Evolutionary conservation across 2,888 invertebrate genomes (phyloP), one percentile per base, ranked within the genome.

Genomic region (Drosophila diplacantha): DNA sequence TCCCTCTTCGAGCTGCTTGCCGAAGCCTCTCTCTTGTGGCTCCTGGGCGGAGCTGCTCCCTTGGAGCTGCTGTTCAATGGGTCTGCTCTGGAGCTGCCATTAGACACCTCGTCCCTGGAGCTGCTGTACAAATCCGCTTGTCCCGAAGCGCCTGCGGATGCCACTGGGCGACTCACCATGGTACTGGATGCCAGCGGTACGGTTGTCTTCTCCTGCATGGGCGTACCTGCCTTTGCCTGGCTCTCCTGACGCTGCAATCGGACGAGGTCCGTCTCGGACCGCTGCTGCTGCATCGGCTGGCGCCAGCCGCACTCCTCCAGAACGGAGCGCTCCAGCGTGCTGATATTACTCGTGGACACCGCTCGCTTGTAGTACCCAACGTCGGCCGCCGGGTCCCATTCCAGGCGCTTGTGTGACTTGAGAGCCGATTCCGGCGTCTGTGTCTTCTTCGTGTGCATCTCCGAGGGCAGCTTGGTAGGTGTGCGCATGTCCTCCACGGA

Each of bases 351-450:
- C 26, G 89, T 88, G 16, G 90, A 90, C 81, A 89, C 90, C 70
- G 91, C 90, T 74, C 92, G 91, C 31, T 88, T 91, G 86, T 95
- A 76, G 24, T 77, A 96, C 0, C 96, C 96, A 43, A 96, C 94
- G 89, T 96, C 96, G 0, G 94, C 96, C 24, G 95, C 92, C 35
- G 94, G 95, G 85, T 96, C 96, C 96, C 96, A 96, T 89, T 96
- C 96, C 3, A 96, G 88, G 69, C 93, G 93, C 52, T 93, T 91
- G 35, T 83, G 92, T 1, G 94, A 93, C 51, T 93, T 92, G 0
- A 93, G 88, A 82, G 93, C 93, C 69, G 94, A 95, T 18, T 94
- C 92, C 2, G 95, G 94, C 7, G 94, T 93, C 24, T 90, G 84
- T 87, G 49, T 77, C 7, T 76, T 80, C 3, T 80, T 76, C 2